phyloP scores from a whole-genome alignment of 2,797 vertebrate genomes.

The Fundulus diaphanus region DNA sequence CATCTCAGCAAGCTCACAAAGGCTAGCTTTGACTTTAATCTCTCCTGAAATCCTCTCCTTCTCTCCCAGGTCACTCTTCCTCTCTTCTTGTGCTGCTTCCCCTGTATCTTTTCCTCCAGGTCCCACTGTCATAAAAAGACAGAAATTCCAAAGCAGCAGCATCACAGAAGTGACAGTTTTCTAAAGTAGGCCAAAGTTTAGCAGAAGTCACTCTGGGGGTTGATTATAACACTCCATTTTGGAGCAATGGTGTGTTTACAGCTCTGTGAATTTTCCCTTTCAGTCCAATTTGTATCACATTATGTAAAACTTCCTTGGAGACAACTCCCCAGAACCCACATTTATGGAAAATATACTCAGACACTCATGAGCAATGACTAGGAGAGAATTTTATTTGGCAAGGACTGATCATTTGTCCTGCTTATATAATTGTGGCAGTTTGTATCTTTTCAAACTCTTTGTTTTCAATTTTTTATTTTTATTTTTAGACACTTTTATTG shows the following conservation, averaged over 20 bases:
- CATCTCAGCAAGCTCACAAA: constrained; percentile 64
- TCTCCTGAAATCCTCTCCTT: constrained; percentile 66
- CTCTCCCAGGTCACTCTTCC: constrained; percentile 67
- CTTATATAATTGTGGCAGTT: constrained; percentile 21
- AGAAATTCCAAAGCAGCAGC: constrained; percentile 23
- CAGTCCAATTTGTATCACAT: constrained; percentile 66
- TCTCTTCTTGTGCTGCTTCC: constrained; percentile 42
- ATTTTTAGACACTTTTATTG: no score
- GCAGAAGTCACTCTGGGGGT: constrained; percentile 55
- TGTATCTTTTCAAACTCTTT: constrained; percentile 26
- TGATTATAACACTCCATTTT: constrained; percentile 57
- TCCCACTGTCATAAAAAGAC: constrained; percentile 66
- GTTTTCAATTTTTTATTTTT: no score
- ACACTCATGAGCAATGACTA: constrained; percentile 33
- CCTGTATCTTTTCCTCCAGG: constrained; percentile 64
- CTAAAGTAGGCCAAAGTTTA: constrained; percentile 69
- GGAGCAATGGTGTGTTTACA: constrained; percentile 43
- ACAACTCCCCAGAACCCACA: constrained; percentile 27
- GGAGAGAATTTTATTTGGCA: constrained; percentile 20
- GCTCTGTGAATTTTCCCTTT: constrained; percentile 53
- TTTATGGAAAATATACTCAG: constrained; percentile 30
- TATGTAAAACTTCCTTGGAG: constrained; percentile 59
- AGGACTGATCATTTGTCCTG: constrained; percentile 17
- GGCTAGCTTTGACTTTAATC: constrained; percentile 77
- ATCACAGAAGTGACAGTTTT: constrained; percentile 58